These are phyloP conservation scores for Molorchus minor DNA, from an alignment of 2,888 invertebrate species.

Conservation along the genomic window DNA sequence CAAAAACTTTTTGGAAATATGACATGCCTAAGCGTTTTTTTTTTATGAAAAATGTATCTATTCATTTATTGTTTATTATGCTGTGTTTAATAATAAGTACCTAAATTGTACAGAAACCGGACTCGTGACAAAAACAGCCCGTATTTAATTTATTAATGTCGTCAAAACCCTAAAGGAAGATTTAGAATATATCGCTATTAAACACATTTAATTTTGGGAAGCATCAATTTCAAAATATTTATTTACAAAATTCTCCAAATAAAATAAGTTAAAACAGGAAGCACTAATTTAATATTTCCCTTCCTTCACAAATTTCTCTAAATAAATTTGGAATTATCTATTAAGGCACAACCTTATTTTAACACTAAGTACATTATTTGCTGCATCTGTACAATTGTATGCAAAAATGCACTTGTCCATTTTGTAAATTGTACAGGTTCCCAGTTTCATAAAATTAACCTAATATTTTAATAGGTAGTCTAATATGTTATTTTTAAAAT, in stretches of 20 bases:
- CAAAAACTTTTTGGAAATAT: too few relatives aligned
- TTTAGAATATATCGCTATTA: constrained; percentile 61
- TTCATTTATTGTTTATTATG: too few relatives aligned
- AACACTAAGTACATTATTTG: constrained; percentile 30
- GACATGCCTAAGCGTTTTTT: too few relatives aligned
- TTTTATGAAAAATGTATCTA: too few relatives aligned
- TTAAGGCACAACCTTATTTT: constrained; percentile 60
- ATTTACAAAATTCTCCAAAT: constrained; percentile 53
- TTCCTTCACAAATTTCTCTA: constrained; percentile 28
- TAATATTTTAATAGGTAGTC: too few relatives aligned
- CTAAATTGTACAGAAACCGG: too few relatives aligned
- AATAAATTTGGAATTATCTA: constrained; percentile 60
- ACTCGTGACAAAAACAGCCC: constrained; percentile 11
- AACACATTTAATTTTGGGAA: constrained; percentile 45
- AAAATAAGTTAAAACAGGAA: constrained; percentile 50
- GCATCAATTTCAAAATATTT: constrained; percentile 40
- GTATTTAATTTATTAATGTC: constrained; percentile 32
- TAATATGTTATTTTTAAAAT: too few relatives aligned
- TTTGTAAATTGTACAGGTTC: constrained; percentile 1
- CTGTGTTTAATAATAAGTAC: too few relatives aligned
- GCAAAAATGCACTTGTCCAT: constrained; percentile 3
- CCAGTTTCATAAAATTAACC: background rate
- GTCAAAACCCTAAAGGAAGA: constrained; percentile 58
- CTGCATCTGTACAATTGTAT: constrained; percentile 4
- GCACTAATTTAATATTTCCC: constrained; percentile 51